These are phyloP conservation scores for Aleiodes testaceus DNA, from an alignment of 2,888 invertebrate genomes.

Conservation along the genomic window DNA sequence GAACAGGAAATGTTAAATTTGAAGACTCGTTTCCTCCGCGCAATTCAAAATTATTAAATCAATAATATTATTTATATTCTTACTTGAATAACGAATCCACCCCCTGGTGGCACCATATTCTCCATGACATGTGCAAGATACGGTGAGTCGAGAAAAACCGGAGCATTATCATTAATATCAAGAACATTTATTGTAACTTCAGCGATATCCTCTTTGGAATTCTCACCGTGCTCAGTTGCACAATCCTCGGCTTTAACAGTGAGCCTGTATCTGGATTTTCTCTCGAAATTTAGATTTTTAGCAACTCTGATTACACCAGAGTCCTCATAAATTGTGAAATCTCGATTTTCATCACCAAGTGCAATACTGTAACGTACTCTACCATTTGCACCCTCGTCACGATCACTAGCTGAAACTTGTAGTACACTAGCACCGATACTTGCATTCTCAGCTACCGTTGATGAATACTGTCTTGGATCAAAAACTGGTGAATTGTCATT, in stretches of 20 bases:
- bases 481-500: slow-evolving; percentile 94
- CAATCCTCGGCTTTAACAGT: slow-evolving; percentile 92
- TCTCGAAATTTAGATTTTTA: slow-evolving; percentile 94
- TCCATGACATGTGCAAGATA: slow-evolving; percentile 96
- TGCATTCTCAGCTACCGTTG: slow-evolving; percentile 94
- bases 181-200: slow-evolving; percentile 88
- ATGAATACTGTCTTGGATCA: slow-evolving; percentile 91
- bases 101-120: slow-evolving; percentile 85
- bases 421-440: slow-evolving; percentile 93
- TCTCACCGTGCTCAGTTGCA: slow-evolving; percentile 79
- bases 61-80: slow-evolving; percentile 43
- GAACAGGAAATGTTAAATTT: neutral
- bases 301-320: slow-evolving; percentile 92
- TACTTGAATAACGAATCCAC: slow-evolving; percentile 79
- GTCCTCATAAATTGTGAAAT: slow-evolving; percentile 93
- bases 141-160: slow-evolving; percentile 94
- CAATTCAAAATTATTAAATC: slow-evolving; percentile 25
- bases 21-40: neutral
- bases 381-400: slow-evolving; percentile 92
- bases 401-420: slow-evolving; percentile 91
- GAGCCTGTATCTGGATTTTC: slow-evolving; percentile 87
- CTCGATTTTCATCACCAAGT: slow-evolving; percentile 91
- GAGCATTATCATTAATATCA: slow-evolving; percentile 95
- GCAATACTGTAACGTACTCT: slow-evolving; percentile 92
- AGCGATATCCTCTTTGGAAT: slow-evolving; percentile 81